Conservation (phyloP, 2,797 vertebrate genomes). For the Sebastes hopkinsi region DNA sequence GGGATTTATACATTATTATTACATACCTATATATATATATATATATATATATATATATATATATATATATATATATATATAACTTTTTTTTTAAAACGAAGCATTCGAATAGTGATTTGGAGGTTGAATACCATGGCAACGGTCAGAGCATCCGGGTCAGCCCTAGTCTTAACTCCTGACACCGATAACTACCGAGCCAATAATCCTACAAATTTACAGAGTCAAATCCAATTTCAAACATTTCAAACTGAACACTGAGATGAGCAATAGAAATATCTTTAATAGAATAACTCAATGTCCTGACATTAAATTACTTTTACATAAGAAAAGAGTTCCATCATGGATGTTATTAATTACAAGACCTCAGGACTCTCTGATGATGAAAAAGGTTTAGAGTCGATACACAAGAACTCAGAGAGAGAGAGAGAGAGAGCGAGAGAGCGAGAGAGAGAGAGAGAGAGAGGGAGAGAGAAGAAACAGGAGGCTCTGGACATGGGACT, state of each 20-base stretch:
- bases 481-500: not conserved
- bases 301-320: not conserved
- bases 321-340: too few species aligned
- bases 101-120: too few species aligned
- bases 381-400: not conserved
- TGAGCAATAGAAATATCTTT: not conserved
- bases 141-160: too few species aligned
- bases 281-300: not conserved
- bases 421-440: too few species aligned
- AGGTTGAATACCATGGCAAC: too few species aligned
- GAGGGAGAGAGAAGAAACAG: too few species aligned
- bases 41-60: too few species aligned
- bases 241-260: not conserved
- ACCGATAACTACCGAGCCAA: not conserved
- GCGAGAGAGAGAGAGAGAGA: too few species aligned
- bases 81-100: too few species aligned
- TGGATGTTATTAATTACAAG: not conserved
- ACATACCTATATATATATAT: too few species aligned
- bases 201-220: not conserved
- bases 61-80: too few species aligned
- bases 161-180: not conserved
- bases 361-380: not conserved
- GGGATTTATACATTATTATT: too few species aligned
- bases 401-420: not conserved
- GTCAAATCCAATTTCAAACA: not conserved